Evolutionary conservation across 2,888 invertebrate species (phyloP).

Genomic region (Cephonodes hylas): DNA sequence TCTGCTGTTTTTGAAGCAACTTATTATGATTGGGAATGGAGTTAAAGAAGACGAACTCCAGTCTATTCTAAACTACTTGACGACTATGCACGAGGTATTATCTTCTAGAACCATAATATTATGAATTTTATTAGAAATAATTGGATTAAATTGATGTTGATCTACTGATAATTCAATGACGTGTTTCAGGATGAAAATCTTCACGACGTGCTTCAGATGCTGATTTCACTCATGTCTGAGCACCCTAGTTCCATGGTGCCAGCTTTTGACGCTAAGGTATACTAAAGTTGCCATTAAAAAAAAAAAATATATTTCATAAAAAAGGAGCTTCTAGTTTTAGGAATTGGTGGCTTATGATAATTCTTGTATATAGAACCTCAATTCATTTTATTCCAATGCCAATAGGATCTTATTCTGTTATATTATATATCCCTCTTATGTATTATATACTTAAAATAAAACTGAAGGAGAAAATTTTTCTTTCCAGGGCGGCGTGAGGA

Average conservation of each 20-base stretch:
- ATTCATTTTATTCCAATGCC: too few relatives aligned
- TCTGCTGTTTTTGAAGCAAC: constrained; percentile 95
- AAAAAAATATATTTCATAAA: too few relatives aligned
- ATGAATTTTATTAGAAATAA: not conserved
- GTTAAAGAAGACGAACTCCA: constrained; percentile 99
- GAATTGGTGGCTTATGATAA: too few relatives aligned
- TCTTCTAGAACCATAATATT: constrained; percentile 26
- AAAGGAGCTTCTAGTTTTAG: too few relatives aligned
- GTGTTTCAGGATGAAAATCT: constrained; percentile 94
- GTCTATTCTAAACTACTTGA: constrained; percentile 98
- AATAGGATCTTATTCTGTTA: too few relatives aligned
- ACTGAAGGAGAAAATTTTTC: not conserved
- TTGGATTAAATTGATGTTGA: not conserved
- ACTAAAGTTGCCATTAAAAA: not conserved
- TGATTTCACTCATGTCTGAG: constrained; percentile 98
- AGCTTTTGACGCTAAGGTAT: constrained; percentile 95
- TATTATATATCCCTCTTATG: too few relatives aligned
- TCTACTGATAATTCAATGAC: not conserved
- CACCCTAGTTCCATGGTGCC: constrained; percentile 99
- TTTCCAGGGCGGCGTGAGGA: constrained; percentile 91
- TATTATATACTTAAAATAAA: too few relatives aligned
- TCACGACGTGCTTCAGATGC: constrained; percentile 98
- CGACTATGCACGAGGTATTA: constrained; percentile 96
- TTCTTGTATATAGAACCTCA: too few relatives aligned
- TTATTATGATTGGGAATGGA: constrained; percentile 98